phyloP scores from a whole-genome alignment of 2,797 vertebrate species.

The Aplochiton taeniatus region DNA sequence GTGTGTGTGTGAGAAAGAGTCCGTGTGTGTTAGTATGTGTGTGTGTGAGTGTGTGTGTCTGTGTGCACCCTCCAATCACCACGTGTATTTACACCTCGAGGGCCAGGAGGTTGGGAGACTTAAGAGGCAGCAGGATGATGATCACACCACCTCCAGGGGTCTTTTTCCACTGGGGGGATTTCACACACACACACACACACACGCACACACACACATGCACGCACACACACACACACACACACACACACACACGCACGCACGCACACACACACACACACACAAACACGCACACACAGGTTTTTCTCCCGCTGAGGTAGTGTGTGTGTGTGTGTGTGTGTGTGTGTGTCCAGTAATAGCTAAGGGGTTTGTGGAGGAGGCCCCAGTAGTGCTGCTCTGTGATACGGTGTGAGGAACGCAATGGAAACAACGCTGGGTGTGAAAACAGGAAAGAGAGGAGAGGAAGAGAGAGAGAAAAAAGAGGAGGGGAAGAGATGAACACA shows the following conservation, averaged over 20 bases:
- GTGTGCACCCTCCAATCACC: neutral
- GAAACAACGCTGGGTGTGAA: slow-evolving; percentile 23
- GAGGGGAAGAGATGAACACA: neutral
- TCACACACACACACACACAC: too few relatives aligned
- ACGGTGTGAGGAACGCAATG: slow-evolving; percentile 38
- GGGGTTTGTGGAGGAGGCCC: neutral
- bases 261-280: too few relatives aligned
- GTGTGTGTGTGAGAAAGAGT: neutral
- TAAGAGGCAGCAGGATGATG: too few relatives aligned
- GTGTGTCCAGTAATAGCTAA: too few relatives aligned
- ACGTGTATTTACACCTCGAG: too few relatives aligned
- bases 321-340: neutral
- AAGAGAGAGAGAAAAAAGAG: neutral
- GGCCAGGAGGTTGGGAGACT: too few relatives aligned
- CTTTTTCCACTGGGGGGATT: too few relatives aligned
- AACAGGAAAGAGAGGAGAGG: slow-evolving; percentile 13
- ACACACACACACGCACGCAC: too few relatives aligned
- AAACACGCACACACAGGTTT: too few relatives aligned
- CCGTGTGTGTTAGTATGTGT: neutral
- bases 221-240: too few relatives aligned
- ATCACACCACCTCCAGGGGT: too few relatives aligned
- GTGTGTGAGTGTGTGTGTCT: neutral
- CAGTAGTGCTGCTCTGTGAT: slow-evolving; percentile 10
- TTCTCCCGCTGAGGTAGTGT: neutral
- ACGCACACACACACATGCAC: too few relatives aligned